These are phyloP conservation scores for Clamator glandarius DNA, from an alignment of 2,797 vertebrate genomes.

Conservation along the genomic window DNA sequence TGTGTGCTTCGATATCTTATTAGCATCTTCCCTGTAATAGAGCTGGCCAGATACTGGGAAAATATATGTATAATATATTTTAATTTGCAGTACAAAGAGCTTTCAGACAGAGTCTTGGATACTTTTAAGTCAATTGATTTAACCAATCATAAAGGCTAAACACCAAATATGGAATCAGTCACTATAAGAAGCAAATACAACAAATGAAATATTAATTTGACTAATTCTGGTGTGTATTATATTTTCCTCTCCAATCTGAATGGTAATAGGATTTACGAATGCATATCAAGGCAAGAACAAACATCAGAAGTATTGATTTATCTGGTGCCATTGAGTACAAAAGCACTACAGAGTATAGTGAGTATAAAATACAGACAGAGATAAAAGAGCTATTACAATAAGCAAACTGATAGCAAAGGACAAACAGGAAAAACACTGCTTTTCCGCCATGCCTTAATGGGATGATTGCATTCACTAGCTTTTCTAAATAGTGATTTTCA, in stretches of 20 bases:
- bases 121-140: not conserved
- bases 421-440: slow-evolving; percentile 32
- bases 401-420: slow-evolving; percentile 45
- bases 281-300: slow-evolving; percentile 23
- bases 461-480: slow-evolving; percentile 24
- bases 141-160: not conserved
- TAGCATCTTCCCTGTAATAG: not conserved
- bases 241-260: not conserved
- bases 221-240: slow-evolving; percentile 33
- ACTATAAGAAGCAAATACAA: not conserved
- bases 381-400: slow-evolving; percentile 52
- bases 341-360: not conserved
- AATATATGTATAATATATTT: not conserved
- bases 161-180: not conserved
- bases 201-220: slow-evolving; percentile 43
- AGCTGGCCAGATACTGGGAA: not conserved
- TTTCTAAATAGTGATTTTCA: slow-evolving; percentile 67
- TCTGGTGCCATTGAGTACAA: slow-evolving; percentile 21
- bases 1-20: not conserved
- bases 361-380: slow-evolving; percentile 25
- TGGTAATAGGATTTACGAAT: slow-evolving; percentile 27
- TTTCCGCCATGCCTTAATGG: not conserved
- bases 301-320: slow-evolving; percentile 45
- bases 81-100: not conserved
- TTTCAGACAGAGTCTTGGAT: not conserved